Evolutionary conservation across 2,797 vertebrate species (phyloP).

Genomic region (Acanthis flammea): DNA sequence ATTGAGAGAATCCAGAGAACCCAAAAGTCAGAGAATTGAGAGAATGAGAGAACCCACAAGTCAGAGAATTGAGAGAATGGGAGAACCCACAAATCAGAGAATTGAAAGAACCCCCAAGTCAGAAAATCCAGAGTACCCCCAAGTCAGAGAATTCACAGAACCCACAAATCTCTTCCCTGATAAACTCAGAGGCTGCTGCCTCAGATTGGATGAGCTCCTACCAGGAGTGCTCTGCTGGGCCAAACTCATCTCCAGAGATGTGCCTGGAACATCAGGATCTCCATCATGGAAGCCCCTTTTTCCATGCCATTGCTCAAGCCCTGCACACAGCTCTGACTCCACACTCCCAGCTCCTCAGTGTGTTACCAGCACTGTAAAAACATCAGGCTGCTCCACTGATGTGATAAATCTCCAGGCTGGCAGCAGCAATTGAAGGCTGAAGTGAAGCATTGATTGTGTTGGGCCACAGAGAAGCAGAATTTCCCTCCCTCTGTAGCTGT

Average conservation of each 20-base stretch:
- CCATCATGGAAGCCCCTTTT: background rate
- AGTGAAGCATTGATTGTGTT: background rate
- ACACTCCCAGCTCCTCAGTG: background rate
- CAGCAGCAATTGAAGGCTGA: background rate
- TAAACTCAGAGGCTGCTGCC: background rate
- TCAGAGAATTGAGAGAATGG: background rate
- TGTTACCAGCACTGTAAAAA: conserved; percentile 10
- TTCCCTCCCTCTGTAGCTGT: background rate
- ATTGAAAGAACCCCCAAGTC: background rate
- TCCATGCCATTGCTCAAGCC: background rate
- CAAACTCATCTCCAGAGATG: background rate
- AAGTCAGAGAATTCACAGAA: background rate
- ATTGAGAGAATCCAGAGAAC: too few species aligned
- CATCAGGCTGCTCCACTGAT: conserved; percentile 11
- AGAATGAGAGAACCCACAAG: background rate
- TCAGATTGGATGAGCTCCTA: background rate
- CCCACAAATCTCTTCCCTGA: background rate
- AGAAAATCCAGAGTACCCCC: background rate
- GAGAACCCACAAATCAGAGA: background rate
- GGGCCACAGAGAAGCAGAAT: background rate
- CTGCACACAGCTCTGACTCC: background rate
- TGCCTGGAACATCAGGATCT: background rate
- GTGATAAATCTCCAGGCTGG: conserved; percentile 26
- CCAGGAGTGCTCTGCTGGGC: rapidly evolving
- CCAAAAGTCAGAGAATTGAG: too few species aligned